A percentile compares a stretch with the other conserved stretches of the same genome.
Evolutionary conservation across 2,797 vertebrate genomes (phyloP).

Genomic region (Crax fasciolata): DNA sequence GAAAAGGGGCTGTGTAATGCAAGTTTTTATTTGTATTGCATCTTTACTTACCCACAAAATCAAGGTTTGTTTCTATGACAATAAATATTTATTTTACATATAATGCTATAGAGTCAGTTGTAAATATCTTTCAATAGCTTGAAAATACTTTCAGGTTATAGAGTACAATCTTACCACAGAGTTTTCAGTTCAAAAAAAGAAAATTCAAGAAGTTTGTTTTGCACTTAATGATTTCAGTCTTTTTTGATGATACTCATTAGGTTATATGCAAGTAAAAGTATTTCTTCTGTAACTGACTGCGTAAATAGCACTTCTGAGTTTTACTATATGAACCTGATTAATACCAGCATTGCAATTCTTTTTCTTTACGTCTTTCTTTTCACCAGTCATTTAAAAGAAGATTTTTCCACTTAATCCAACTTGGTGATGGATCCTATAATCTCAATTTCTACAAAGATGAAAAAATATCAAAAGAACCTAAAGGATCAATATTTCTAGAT

Average conservation of each 20-base stretch:
- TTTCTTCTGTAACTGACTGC: neutral
- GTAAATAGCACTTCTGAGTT: neutral
- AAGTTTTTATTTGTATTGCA: neutral
- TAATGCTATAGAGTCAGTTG: neutral
- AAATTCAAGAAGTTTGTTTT: neutral
- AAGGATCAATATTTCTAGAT: slow-evolving; percentile 98
- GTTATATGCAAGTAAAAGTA: neutral
- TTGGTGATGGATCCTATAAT: slow-evolving; percentile 98
- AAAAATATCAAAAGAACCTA: slow-evolving; percentile 99
- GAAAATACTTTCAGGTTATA: neutral
- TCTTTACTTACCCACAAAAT: neutral
- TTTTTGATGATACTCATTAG: neutral
- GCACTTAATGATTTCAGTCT: neutral
- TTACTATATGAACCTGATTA: neutral
- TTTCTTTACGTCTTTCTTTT: slow-evolving; percentile 14
- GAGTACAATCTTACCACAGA: neutral
- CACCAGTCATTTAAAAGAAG: slow-evolving; percentile 97
- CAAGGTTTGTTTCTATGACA: neutral
- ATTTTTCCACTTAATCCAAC: slow-evolving; percentile 97
- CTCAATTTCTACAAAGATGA: slow-evolving; percentile 99
- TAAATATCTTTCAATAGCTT: neutral
- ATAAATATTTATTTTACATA: neutral
- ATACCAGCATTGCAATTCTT: neutral
- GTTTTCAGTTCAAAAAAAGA: neutral
- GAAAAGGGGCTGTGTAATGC: neutral